phyloP scores from a whole-genome alignment of 2,113 vertebrate genomes.

The Oncorhynchus kisutch region DNA sequence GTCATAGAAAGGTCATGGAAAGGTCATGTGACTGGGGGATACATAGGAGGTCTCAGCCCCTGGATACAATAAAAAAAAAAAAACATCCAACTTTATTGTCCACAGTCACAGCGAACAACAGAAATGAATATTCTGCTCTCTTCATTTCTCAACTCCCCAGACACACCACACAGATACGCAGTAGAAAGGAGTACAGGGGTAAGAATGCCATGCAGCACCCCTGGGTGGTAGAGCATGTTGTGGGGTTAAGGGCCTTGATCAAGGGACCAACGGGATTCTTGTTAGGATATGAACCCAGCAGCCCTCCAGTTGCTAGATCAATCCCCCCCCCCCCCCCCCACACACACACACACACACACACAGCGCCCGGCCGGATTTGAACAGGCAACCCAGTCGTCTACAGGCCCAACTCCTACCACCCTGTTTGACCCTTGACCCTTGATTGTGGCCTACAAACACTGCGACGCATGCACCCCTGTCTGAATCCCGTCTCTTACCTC shows the following conservation, averaged over 20 bases:
- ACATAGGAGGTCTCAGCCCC: neutral
- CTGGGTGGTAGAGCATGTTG: too few species aligned
- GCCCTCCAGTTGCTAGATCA: neutral
- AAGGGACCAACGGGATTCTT: too few species aligned
- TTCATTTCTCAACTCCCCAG: neutral
- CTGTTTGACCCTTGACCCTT: too few species aligned
- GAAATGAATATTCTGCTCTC: neutral
- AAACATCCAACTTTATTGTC: neutral
- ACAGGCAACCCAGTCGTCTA: too few species aligned
- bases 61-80: neutral
- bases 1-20: neutral
- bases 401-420: too few species aligned
- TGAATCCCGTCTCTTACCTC: slow-evolving; percentile 46
- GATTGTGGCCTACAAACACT: too few species aligned
- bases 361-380: too few species aligned
- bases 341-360: too few species aligned
- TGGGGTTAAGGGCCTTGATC: too few species aligned
- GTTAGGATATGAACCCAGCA: too few species aligned
- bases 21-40: neutral
- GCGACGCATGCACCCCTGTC: neutral
- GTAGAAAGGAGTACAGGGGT: neutral
- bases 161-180: neutral
- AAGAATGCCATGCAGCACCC: too few species aligned
- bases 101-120: neutral
- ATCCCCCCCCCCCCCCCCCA: neutral